These are phyloP conservation scores for Tyto alba DNA, from an alignment of 2,113 vertebrate species.

Conservation along the genomic window DNA sequence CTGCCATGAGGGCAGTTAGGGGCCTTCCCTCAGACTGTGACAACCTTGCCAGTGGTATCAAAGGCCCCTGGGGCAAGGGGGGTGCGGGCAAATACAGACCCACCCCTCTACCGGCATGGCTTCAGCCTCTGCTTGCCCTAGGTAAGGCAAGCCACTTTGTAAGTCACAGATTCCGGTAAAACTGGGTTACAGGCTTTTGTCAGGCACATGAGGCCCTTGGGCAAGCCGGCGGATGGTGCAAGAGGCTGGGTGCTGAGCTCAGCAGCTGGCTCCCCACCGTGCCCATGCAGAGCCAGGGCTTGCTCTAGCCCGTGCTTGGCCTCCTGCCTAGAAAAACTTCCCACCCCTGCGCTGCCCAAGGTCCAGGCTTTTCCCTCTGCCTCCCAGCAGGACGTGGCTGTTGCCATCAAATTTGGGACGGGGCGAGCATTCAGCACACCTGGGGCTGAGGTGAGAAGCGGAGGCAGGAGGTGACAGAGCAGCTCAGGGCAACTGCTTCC, in stretches of 20 bases:
- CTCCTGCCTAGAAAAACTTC: neutral
- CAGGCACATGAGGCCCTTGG: accelerated
- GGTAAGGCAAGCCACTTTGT: accelerated
- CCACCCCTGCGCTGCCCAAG: neutral
- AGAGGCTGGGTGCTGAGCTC: neutral
- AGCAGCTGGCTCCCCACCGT: neutral
- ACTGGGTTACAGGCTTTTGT: neutral
- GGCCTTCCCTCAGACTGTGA: accelerated
- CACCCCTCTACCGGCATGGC: neutral
- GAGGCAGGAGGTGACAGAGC: neutral
- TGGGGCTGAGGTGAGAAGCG: neutral
- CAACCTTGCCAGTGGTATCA: accelerated
- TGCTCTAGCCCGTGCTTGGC: neutral
- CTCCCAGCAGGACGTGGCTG: neutral
- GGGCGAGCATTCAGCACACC: accelerated
- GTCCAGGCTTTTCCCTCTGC: neutral
- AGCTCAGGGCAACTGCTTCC: neutral
- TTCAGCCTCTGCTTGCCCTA: accelerated
- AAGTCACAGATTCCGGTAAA: neutral
- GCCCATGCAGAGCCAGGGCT: neutral
- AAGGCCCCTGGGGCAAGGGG: no score
- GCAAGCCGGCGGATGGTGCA: neutral
- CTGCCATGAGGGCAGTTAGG: neutral
- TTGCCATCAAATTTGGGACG: accelerated
- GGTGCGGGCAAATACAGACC: neutral